phyloP scores from a whole-genome alignment of 2,113 vertebrate species.

The Meleagris gallopavo region DNA sequence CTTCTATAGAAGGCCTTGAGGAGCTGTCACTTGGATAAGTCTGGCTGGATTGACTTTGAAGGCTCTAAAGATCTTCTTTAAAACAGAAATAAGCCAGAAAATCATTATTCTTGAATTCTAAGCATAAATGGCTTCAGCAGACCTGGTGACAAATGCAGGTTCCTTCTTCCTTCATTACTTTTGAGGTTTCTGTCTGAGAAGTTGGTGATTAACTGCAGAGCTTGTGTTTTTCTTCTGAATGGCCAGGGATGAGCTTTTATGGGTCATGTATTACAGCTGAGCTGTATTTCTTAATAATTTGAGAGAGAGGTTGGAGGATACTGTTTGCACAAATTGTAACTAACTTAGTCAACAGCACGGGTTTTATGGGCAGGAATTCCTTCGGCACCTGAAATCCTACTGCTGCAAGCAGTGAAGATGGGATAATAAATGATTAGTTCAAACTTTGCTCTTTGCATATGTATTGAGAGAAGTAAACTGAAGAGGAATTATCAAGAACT shows the following conservation, averaged over 20 bases:
- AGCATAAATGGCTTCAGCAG: neutral
- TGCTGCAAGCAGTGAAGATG: accelerated
- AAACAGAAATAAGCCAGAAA: neutral
- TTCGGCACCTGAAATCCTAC: neutral
- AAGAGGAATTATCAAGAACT: neutral
- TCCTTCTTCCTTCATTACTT: neutral
- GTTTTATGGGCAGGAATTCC: neutral
- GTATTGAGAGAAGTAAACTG: neutral
- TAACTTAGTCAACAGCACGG: neutral
- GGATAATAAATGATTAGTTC: neutral
- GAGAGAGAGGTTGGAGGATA: neutral
- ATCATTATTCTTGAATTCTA: neutral
- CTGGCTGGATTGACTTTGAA: neutral
- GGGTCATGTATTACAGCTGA: neutral
- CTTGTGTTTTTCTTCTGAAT: neutral
- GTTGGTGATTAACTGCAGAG: neutral
- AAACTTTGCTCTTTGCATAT: neutral
- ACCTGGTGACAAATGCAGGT: neutral
- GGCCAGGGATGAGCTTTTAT: neutral
- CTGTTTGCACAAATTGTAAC: neutral
- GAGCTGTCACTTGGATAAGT: neutral
- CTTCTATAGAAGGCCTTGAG: neutral
- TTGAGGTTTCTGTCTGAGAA: neutral
- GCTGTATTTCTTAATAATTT: neutral
- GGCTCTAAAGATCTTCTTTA: neutral